phyloP scores from a whole-genome alignment of 2,797 vertebrate species.

The Brachyalestes nurse region DNA sequence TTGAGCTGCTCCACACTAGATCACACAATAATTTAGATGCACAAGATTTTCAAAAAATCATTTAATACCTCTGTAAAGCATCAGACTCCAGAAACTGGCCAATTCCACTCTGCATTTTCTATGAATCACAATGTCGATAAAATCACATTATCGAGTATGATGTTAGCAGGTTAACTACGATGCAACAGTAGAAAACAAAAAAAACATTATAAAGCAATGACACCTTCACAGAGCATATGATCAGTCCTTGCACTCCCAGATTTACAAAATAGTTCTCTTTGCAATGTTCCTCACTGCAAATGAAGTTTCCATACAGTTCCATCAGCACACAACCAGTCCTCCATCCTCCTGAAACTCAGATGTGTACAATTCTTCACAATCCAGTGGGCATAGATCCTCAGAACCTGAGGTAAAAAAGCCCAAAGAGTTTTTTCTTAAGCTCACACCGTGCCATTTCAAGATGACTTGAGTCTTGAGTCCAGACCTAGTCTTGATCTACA shows the following conservation, averaged over 20 bases:
- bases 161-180: conserved; percentile 50
- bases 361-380: conserved; percentile 45
- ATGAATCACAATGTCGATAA: conserved; percentile 55
- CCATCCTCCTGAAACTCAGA: conserved; percentile 27
- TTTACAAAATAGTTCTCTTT: conserved; percentile 62
- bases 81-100: conserved; percentile 65
- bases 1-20: background rate
- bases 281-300: conserved; percentile 56
- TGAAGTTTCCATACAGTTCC: conserved; percentile 38
- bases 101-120: conserved; percentile 54
- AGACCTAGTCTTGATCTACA: conserved; percentile 67
- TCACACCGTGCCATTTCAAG: background rate
- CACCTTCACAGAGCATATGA: conserved; percentile 51
- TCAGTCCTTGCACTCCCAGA: conserved; percentile 41
- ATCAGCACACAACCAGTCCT: conserved; percentile 41
- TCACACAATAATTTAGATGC: background rate
- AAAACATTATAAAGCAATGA: conserved; percentile 57
- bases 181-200: conserved; percentile 56
- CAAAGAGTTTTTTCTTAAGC: conserved; percentile 68
- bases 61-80: conserved; percentile 71
- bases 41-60: conserved; percentile 58
- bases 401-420: conserved; percentile 50
- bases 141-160: conserved; percentile 53
- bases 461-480: background rate
- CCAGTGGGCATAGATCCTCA: conserved; percentile 54